Evolutionary conservation across 2,797 vertebrate species (phyloP).

Genomic region (Allochrocebus solatus): DNA sequence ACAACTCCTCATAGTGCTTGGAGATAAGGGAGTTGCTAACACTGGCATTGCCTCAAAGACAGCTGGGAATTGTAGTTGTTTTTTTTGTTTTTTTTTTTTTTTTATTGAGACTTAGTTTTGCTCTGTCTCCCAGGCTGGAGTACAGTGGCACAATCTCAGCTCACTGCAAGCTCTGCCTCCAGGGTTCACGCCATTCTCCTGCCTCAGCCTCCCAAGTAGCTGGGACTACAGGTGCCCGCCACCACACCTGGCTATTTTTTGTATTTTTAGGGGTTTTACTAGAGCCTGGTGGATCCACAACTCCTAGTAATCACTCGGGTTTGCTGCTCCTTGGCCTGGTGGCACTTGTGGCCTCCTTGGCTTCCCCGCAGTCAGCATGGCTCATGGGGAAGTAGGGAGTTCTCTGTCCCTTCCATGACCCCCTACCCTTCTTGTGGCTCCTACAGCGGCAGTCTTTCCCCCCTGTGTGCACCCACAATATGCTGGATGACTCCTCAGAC

Average conservation of each 20-base stretch:
- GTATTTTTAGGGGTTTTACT: too few species aligned
- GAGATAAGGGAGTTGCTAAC: neutral
- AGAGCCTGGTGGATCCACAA: neutral
- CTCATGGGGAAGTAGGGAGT: neutral
- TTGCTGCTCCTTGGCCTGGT: neutral
- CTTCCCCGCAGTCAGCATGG: neutral
- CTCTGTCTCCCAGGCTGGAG: too few species aligned
- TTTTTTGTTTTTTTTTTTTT: neutral
- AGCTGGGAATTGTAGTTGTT: neutral
- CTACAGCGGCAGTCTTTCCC: constrained; percentile 90
- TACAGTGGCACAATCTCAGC: too few species aligned
- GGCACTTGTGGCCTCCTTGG: neutral
- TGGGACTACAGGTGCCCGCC: too few species aligned
- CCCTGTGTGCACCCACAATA: constrained; percentile 94
- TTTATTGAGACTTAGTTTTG: too few species aligned
- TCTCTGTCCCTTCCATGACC: neutral
- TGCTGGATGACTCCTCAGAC: constrained; percentile 94
- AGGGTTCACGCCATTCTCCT: too few species aligned
- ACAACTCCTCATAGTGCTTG: neutral
- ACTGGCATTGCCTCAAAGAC: neutral
- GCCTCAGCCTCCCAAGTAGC: too few species aligned
- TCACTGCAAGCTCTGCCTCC: too few species aligned
- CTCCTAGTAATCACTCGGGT: neutral
- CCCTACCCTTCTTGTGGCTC: neutral
- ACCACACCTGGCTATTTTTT: too few species aligned